phyloP scores from a whole-genome alignment of 2,888 invertebrate genomes.

The Tethea ocularis region DNA sequence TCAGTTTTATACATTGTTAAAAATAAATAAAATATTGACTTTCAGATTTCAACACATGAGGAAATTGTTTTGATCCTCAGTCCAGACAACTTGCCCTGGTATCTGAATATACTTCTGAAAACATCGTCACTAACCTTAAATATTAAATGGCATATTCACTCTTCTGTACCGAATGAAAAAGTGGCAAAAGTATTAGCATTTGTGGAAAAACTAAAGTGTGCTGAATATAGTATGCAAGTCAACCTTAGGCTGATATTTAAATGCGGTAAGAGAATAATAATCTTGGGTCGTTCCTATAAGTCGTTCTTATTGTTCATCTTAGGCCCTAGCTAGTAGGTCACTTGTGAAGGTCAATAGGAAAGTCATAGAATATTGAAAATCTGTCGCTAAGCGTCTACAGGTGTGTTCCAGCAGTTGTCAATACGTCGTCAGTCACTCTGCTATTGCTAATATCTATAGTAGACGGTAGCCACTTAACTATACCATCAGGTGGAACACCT shows the following conservation, averaged over 20 bases:
- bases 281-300: too few relatives aligned
- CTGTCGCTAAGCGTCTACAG: too few relatives aligned
- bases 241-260: conserved; percentile 90
- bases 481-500: too few relatives aligned
- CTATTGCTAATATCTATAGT: too few relatives aligned
- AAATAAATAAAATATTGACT: conserved; percentile 17
- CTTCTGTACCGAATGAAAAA: conserved; percentile 80
- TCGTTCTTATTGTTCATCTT: too few relatives aligned
- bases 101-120: conserved; percentile 84
- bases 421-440: too few relatives aligned
- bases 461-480: too few relatives aligned
- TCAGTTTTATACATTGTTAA: too few relatives aligned
- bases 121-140: conserved; percentile 79
- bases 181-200: conserved; percentile 61
- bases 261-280: conserved; percentile 81
- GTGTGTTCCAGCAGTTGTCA: too few relatives aligned
- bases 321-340: too few relatives aligned
- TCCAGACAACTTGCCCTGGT: conserved; percentile 87
- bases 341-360: too few relatives aligned
- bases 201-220: conserved; percentile 48
- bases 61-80: conserved; percentile 87
- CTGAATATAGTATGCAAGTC: conserved; percentile 52
- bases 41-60: conserved; percentile 68
- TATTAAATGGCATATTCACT: conserved; percentile 85
- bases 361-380: too few relatives aligned